A percentile compares a stretch with the other conserved stretches of the same genome.
Evolutionary conservation across 2,797 vertebrate species (phyloP).

Genomic region (Leuciscus waleckii): DNA sequence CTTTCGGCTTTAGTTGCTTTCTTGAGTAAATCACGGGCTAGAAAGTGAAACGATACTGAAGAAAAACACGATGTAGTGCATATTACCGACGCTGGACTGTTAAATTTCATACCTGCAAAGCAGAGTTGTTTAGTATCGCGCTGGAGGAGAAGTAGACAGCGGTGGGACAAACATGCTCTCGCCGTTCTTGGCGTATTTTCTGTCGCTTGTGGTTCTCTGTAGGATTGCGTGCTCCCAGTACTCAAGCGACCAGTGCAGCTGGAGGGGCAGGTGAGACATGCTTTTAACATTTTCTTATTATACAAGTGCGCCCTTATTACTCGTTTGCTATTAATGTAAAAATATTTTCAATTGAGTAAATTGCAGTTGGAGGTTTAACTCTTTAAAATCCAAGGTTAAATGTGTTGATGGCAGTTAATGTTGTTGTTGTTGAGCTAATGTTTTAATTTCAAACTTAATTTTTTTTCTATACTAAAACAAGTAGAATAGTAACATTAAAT

Average conservation of each 20-base stretch:
- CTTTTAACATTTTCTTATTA: not conserved
- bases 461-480: not conserved
- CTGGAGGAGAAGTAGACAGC: slow-evolving; percentile 29
- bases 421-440: not conserved
- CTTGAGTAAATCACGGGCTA: not conserved
- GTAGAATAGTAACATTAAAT: not conserved
- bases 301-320: not conserved
- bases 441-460: not conserved
- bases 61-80: slow-evolving; percentile 73
- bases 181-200: slow-evolving; percentile 75
- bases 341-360: not conserved
- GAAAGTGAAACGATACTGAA: slow-evolving; percentile 57
- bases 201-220: slow-evolving; percentile 80
- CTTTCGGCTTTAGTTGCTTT: not conserved
- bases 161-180: slow-evolving; percentile 77
- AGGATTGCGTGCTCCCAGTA: slow-evolving; percentile 84
- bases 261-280: slow-evolving; percentile 91
- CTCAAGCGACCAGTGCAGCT: slow-evolving; percentile 96
- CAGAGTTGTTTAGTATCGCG: slow-evolving; percentile 57
- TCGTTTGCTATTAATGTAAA: not conserved
- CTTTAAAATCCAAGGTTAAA: not conserved
- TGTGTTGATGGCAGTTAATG: no score
- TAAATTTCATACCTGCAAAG: slow-evolving; percentile 62
- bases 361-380: not conserved
- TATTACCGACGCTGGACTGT: slow-evolving; percentile 64